A percentile compares a stretch with the other conserved stretches of the same genome.
phyloP scores from a whole-genome alignment of 2,113 vertebrate species.

The Gallinago jamesoni region DNA sequence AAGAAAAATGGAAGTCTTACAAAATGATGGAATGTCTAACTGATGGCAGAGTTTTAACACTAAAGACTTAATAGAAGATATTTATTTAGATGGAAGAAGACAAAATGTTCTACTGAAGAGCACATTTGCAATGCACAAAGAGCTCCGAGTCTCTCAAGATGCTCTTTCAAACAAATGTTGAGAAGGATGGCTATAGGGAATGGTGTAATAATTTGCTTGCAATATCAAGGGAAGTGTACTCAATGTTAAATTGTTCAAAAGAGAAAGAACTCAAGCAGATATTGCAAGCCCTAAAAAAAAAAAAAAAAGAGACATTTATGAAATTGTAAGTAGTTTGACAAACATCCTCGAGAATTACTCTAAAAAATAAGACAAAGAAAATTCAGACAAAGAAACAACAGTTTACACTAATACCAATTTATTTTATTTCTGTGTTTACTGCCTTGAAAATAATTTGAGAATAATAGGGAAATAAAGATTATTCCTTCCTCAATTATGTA shows the following conservation, averaged over 20 bases:
- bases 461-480: not conserved
- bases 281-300: not conserved
- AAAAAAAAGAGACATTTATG: not conserved
- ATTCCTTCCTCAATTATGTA: not conserved
- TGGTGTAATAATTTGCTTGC: conserved; percentile 64
- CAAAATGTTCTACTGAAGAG: conserved; percentile 70
- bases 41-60: conserved; percentile 34
- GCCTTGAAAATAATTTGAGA: conserved; percentile 20
- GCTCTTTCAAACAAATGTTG: conserved; percentile 72
- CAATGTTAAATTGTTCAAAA: conserved; percentile 59
- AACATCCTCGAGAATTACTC: conserved; percentile 7
- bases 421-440: conserved; percentile 27
- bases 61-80: conserved; percentile 69
- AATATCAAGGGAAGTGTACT: conserved; percentile 55
- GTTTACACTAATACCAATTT: not conserved
- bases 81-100: conserved; percentile 70
- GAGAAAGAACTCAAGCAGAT: not conserved
- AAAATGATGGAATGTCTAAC: conserved; percentile 50
- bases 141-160: conserved; percentile 67
- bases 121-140: conserved; percentile 68
- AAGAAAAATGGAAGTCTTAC: conserved; percentile 44
- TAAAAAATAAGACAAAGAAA: not conserved
- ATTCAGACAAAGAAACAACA: conserved; percentile 9
- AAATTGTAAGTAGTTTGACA: not conserved
- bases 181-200: conserved; percentile 64